These are phyloP conservation scores for Phortica magna DNA, from an alignment of 2,888 invertebrate genomes.

Conservation along the genomic window DNA sequence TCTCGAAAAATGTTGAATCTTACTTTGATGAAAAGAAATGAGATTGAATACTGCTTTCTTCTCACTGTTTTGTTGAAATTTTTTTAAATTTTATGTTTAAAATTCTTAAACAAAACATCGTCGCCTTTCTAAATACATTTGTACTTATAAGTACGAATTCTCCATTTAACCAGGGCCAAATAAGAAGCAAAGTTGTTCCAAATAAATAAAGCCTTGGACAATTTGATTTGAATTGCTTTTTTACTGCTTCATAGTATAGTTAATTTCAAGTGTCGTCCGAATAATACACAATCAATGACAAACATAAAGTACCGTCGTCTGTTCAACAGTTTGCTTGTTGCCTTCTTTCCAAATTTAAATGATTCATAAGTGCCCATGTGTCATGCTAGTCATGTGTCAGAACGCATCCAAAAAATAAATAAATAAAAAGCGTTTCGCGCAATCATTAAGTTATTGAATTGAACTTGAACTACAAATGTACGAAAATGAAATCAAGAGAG, in stretches of 20 bases:
- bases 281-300: conserved; percentile 14
- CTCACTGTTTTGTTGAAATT: too few relatives aligned
- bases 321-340: background rate
- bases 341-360: background rate
- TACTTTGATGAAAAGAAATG: too few relatives aligned
- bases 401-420: background rate
- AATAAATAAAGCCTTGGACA: conserved; percentile 4
- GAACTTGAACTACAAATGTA: conserved; percentile 22
- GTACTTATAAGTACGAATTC: background rate
- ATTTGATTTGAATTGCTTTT: background rate
- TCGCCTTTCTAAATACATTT: background rate
- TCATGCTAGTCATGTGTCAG: too few relatives aligned
- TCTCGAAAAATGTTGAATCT: too few relatives aligned
- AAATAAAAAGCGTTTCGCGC: background rate
- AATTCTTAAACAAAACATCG: background rate
- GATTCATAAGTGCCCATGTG: background rate
- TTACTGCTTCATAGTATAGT: background rate
- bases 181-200: too few relatives aligned
- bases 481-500: background rate
- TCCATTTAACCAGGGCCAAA: too few relatives aligned
- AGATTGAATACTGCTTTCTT: too few relatives aligned
- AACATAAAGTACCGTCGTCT: background rate
- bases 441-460: conserved; percentile 6
- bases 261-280: background rate
- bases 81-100: too few relatives aligned